Base-by-base conservation (phyloP, 2,888 invertebrate species). In the Galerucella pusilla region DNA sequence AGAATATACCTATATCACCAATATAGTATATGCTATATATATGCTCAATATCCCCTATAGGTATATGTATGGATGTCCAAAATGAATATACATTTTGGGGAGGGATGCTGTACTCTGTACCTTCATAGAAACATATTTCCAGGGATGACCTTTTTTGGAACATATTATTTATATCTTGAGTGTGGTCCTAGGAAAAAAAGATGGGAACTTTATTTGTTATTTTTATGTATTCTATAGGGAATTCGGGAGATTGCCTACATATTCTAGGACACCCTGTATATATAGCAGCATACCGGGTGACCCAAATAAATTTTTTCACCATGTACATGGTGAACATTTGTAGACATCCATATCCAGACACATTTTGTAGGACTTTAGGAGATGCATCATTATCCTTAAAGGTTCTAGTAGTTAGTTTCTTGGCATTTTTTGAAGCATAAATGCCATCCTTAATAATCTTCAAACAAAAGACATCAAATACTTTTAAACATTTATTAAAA, bases 361-460 rank as follows among this genome's bases (percentile, higher is more conserved):
- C 63, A 63, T 63, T 46, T 46, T 46, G 12, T 46, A 46, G 12
- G 46, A 46, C 46, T 63, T 28, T 63, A 35, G n/a, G 35, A 35
- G 63, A 35, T 63, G 63, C 35, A 63, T 1, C 68, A 68, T 68
- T 68, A 68, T 68, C 16, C 68, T 68, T 20, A 28, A 68, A 67
- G 67, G 67, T 49, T 67, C 67, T 67, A 16, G 67, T 67, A 67
- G 63, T 63, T 63, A 63, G 63, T 63, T 63, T 63, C 63, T 63
- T 63, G 16, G 63, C 63, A 63, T 46, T 46, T 61, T 61, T 61
- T 61, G 25, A 61, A 61, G 61, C 61, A 61, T 61, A 20, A 61
- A 61, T 61, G 61, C 61, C 61, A 61, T 61, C 61, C 61, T 61
- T 35, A 61, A 61, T 61, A 11, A 61, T 61, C 61, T 61, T 61